Evolutionary conservation across 2,888 invertebrate genomes (phyloP), one percentile per base, ranked within the genome.

Genomic region (Drosophila monieri): DNA sequence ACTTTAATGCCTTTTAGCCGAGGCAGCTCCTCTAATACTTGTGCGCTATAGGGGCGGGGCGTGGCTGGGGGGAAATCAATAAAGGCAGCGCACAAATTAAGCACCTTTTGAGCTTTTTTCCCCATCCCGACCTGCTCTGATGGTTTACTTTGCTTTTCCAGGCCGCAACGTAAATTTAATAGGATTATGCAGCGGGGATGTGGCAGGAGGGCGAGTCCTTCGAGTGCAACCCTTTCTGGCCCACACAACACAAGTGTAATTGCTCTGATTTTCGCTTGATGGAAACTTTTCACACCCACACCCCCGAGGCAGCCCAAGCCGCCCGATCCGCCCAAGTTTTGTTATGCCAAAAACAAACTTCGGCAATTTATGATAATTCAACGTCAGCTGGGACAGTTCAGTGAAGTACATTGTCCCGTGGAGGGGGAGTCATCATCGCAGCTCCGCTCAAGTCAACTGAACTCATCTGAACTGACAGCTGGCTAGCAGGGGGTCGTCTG

Each of bases 371-470:
- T 89, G 89, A 88, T 89, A 89, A 89, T 88, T 89, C 88, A 81
- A 89, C 89, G 88, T 88, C 89, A 89, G 89, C 88, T 89, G 89
- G 84, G 88, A 88, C 86, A 88, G 88, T 86, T 88, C 85, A 78
- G 80, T 76, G 73, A 61, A 68, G 78, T 77, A 70, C 78, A 74
- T 53, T 48, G 58, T 30, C 23, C 23, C 23, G 27, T 32, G 43
- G 18, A 35, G 18, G 47, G 69, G 47, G 72, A 81, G 73, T 73
- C 85, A 78, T 84, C 81, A 81, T 77, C 78, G 39, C 53, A 25
- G 53, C 53, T 18, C 41, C 9, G 15, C 18, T 41, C 41, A 18
- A 80, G 73, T 77, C 78, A 72, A 43, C 57, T 57, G 39, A 57
- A 57, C 49, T 58, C 51, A 59, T 53, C 64, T 49, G 57, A 62